Percentiles rank a stretch among this genome's conserved stretches.
Evolutionary conservation across 64 coral and sea anemone genomes (phyloP).

Genomic region (Trachythela sp.): DNA sequence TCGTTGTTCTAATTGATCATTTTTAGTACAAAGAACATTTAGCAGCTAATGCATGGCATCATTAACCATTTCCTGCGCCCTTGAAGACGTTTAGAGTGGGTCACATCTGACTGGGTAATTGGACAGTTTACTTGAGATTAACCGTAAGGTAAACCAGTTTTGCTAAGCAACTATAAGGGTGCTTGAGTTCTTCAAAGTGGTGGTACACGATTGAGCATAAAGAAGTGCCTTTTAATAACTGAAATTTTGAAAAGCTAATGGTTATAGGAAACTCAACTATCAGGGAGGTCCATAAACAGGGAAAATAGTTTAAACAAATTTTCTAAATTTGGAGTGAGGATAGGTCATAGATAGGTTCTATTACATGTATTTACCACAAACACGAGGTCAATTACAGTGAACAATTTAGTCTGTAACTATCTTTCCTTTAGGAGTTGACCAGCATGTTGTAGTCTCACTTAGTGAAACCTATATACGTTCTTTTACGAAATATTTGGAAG

Average conservation of each 20-base stretch:
- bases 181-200: not conserved
- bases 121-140: not conserved
- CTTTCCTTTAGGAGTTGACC: no score
- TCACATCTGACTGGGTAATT: not conserved
- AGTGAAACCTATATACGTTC: no score
- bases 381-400: no score
- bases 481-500: no score
- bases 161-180: not conserved
- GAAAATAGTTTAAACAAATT: no score
- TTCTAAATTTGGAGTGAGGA: no score
- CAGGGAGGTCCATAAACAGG: no score
- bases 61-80: not conserved
- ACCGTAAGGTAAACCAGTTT: not conserved
- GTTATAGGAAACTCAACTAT: no score
- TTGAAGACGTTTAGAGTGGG: not conserved
- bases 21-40: not conserved
- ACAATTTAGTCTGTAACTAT: no score
- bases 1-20: not conserved
- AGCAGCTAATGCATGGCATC: not conserved
- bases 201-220: not conserved
- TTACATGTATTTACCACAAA: no score
- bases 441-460: no score
- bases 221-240: not conserved
- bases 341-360: no score
- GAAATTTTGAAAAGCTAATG: not conserved